A percentile compares a stretch with the other conserved stretches of the same genome.
Conservation (phyloP, 2,113 vertebrate species). For the Bothrops jararaca region DNA sequence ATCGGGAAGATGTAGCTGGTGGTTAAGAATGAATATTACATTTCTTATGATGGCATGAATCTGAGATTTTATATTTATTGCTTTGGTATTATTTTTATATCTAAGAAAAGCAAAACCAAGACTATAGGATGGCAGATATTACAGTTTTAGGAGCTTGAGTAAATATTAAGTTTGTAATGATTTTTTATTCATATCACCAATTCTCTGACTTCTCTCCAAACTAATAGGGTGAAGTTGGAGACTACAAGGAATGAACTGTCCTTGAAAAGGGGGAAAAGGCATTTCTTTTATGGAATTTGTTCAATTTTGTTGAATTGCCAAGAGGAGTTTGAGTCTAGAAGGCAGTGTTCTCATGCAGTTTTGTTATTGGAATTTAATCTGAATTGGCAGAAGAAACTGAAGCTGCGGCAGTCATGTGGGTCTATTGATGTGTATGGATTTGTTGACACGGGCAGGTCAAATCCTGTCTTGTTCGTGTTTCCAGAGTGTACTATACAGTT, state of each 20-base stretch:
- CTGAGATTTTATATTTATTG: neutral
- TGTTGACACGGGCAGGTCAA: neutral
- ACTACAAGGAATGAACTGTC: neutral
- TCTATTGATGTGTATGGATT: neutral
- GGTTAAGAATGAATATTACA: conserved; percentile 2
- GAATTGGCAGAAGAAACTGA: neutral
- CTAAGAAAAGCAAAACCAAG: neutral
- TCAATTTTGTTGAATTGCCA: neutral
- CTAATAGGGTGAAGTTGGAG: neutral
- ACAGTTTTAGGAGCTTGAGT: neutral
- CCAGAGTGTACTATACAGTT: neutral
- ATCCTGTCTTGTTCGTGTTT: neutral
- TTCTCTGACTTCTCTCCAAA: neutral
- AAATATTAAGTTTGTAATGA: neutral
- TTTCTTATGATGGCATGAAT: neutral
- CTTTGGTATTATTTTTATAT: neutral
- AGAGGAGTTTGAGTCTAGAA: neutral
- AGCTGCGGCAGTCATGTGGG: neutral
- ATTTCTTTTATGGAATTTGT: neutral
- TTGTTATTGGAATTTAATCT: neutral
- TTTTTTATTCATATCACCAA: neutral
- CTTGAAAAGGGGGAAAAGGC: neutral
- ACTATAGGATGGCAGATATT: neutral
- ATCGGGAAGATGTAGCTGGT: neutral
- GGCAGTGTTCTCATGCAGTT: neutral